Evolutionary conservation across 2,113 vertebrate species (phyloP), one percentile per base, ranked within the genome.

Genomic region (Psittacula cyanocephala): DNA sequence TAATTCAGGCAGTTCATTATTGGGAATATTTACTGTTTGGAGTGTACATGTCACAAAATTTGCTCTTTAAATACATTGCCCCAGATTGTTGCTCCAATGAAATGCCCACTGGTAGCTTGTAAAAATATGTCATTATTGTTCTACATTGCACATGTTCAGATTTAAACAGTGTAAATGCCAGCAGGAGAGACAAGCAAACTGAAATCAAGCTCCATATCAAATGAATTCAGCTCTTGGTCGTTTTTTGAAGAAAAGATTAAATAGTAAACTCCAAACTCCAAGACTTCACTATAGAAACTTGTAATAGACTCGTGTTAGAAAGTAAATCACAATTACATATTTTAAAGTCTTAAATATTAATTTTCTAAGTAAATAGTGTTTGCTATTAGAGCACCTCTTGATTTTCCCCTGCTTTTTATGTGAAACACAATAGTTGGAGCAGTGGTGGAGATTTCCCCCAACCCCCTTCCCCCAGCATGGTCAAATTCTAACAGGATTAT

Each of bases 11-110:
- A 92, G 70, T 68, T 97, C 43, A 71, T 97, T 96, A 89, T 46
- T 43, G 92, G 86, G 81, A 96, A 95, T 95, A 94, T 85, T 94
- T 94, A 87, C 43, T 95, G 59, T 74, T 74, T 85, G 55, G 75
- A 79, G 63, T 71, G 27, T 49, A 78, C 29, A 53, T n/a, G 43
- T 70, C 53, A 43, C 47, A 78, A 93, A 96, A 92, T 59, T 43
- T 89, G 29, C 67, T 91, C 43, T 91, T 95, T 89, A 96, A 95
- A 92, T 94, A 89, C 88, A 89, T 91, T 62, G 33, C 88, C 60
- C 94, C 50, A 77, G 81, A 87, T 67, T 52, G 43, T 70, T 60
- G 72, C 88, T 91, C 80, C 71, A 77, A 43, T 12, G 50, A 87
- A 91, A 94, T 75, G 14, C 59, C 88, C 94, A 71, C 35, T 78